Percentiles rank a stretch among this genome's conserved stretches.
phyloP scores from a whole-genome alignment of 1,140 invertebrate genomes.

The Drosophila littoralis region DNA sequence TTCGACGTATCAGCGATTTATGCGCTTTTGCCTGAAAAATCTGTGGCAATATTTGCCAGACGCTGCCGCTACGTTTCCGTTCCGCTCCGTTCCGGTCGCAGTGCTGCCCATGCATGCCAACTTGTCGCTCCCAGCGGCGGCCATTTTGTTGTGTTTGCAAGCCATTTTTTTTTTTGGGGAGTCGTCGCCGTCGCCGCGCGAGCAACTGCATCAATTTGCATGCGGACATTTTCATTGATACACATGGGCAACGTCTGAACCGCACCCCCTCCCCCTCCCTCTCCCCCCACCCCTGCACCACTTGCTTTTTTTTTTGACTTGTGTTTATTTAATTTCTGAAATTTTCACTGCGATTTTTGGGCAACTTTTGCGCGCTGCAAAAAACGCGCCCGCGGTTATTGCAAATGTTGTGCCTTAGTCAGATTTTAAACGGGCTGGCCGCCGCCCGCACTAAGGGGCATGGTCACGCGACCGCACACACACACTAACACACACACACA shows the following conservation, averaged over 20 bases:
- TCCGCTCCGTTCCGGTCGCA: neutral
- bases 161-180: slow-evolving; percentile 27
- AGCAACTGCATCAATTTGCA: slow-evolving; percentile 24
- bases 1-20: slow-evolving; percentile 81
- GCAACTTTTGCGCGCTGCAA: slow-evolving; percentile 38
- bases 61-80: slow-evolving; percentile 5
- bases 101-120: slow-evolving; percentile 45
- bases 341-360: slow-evolving; percentile 69
- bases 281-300: neutral
- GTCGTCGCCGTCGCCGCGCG: neutral
- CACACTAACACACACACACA: no score
- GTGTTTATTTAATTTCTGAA: slow-evolving; percentile 79
- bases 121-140: slow-evolving; percentile 34
- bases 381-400: slow-evolving; percentile 70
- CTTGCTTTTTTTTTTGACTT: slow-evolving; percentile 29
- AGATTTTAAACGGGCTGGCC: slow-evolving; percentile 67
- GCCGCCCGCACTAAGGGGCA: neutral
- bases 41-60: slow-evolving; percentile 74
- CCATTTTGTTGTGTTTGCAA: slow-evolving; percentile 57
- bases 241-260: slow-evolving; percentile 3
- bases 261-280: neutral
- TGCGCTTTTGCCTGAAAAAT: slow-evolving; percentile 82
- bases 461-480: slow-evolving; percentile 16
- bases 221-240: slow-evolving; percentile 48
- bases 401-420: slow-evolving; percentile 77